Evolutionary conservation across 92 coral and sea anemone genomes (phyloP), one percentile per base, ranked within the genome.

Genomic region (Phenganax subtilis): DNA sequence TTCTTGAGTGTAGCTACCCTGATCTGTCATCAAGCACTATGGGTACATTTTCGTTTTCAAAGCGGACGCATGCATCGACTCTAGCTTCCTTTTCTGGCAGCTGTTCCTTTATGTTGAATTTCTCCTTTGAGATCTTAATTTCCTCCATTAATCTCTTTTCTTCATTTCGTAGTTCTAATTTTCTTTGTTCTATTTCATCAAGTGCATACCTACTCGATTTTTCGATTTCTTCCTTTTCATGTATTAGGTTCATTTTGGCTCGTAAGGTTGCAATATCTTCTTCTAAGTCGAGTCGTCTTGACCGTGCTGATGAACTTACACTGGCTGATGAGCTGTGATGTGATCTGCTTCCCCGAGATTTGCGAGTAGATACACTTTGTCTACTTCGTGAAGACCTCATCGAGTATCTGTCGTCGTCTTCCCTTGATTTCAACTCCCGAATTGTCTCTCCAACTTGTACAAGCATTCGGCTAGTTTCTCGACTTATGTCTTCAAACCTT

Each of bases 41-140:
- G 10, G 54, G 8, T 12, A 28, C 3, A 10, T 12, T 59, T 3
- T 54, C 77, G 20, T 73, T 25, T 14, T 59, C 75, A 69, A 69
- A 73, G 28, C n/a, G 51, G 37, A 28, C 3, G 51, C 77, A 76
- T 7, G 75, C 79, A 61, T 55, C 73, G 10, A 78, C 57, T 12
- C 81, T 66, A 1, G 87, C 84, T 85, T 85, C 87, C 73, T 31
- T 68, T 55, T 85, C 61, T 55, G 84, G 84, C 31, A 85, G 57
- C 71, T 85, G 71, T 78, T 78, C 71, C 61, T 67, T 68, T n/a
- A 77, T 77, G 16, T 71, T 27, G 55, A 85, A 78, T 15, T 66
- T 77, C 28, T 87, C 82, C 51, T 80, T 79, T 27, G 81, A 14
- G 30, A 28, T 51, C 69, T 64, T 70, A 57, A 80, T 31, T 60